Conservation (phyloP, 2,888 invertebrate genomes). For the Peribatodes rhomboidaria region DNA sequence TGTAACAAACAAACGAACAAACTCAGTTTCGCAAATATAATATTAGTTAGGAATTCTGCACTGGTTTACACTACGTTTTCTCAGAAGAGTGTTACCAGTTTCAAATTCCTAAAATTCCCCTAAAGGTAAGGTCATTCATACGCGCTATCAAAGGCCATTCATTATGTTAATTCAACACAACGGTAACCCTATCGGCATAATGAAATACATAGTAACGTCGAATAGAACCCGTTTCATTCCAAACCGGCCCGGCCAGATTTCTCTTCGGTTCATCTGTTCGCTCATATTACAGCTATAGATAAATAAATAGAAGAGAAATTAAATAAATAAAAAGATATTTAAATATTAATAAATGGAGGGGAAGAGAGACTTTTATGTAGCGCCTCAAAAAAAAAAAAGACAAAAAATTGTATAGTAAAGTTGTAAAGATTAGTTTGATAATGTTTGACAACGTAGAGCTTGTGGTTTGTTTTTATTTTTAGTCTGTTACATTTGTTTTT, state of each 20-base stretch:
- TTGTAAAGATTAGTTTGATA: too few species aligned
- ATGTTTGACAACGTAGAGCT: too few species aligned
- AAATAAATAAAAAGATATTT: too few species aligned
- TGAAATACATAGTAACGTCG: conserved; percentile 18
- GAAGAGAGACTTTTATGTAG: too few species aligned
- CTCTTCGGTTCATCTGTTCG: conserved; percentile 26
- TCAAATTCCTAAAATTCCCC: conserved; percentile 9
- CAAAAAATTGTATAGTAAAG: too few species aligned
- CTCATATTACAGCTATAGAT: conserved; percentile 5
- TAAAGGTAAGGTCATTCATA: conserved; percentile 19
- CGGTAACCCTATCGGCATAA: conserved; percentile 19
- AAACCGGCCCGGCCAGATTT: conserved; percentile 44
- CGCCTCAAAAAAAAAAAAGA: too few species aligned
- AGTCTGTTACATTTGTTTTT: too few species aligned
- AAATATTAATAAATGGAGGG: too few species aligned
- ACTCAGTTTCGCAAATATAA: too few species aligned
- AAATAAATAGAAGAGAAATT: neutral
- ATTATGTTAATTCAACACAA: conserved; percentile 27
- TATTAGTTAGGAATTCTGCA: too few species aligned
- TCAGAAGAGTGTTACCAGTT: neutral
- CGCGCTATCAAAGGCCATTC: conserved; percentile 6
- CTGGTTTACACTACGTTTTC: neutral
- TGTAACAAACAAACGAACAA: too few species aligned
- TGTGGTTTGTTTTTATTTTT: too few species aligned
- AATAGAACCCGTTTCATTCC: conserved; percentile 35